phyloP scores from a whole-genome alignment of 2,113 vertebrate genomes.

The Bos taurus region ARS-UCD2.0 NC_037337.1:74241001-74241500 shows the following conservation, averaged over 20 bases:
- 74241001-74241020: background rate
- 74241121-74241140: background rate
- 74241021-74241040: background rate
- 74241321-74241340: background rate
- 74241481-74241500: background rate
- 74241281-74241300: constrained; percentile 5
- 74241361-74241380: background rate
- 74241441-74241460: background rate
- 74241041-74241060: constrained; percentile 15
- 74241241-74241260: background rate
- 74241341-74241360: background rate
- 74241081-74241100: background rate
- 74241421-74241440: background rate
- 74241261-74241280: background rate
- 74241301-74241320: background rate
- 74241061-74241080: background rate
- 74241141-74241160: constrained; percentile 11
- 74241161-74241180: background rate
- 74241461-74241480: background rate
- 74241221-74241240: background rate
- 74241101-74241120: background rate
- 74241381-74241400: background rate
- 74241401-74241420: background rate
- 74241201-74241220: background rate
- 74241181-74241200: background rate